Conservation (phyloP, 2,888 invertebrate genomes). For the Pseudanteris insignis region DNA sequence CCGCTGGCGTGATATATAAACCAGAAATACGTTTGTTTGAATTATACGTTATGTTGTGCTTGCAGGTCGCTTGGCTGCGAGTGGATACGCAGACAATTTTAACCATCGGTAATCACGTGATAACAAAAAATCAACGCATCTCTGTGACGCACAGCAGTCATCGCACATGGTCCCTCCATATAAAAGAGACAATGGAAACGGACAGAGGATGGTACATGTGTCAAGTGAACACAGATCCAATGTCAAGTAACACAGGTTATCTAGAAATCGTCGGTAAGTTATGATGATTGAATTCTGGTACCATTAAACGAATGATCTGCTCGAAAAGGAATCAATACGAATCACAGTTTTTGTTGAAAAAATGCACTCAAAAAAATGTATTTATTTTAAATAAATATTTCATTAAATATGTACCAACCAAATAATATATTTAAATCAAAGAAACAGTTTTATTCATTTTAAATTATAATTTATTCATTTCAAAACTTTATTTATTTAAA, state of each 20-base stretch:
- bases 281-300: background rate
- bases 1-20: too few species aligned
- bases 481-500: too few species aligned
- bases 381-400: too few species aligned
- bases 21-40: background rate
- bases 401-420: too few species aligned
- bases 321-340: too few species aligned
- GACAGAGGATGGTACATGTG: conserved; percentile 68
- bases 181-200: conserved; percentile 66
- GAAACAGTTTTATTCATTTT: too few species aligned
- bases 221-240: conserved; percentile 67
- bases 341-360: too few species aligned
- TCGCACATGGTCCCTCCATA: conserved; percentile 68
- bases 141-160: conserved; percentile 66
- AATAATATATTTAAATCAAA: too few species aligned
- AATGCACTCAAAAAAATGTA: too few species aligned
- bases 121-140: conserved; percentile 68
- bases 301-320: too few species aligned
- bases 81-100: conserved; percentile 69
- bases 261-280: conserved; percentile 68
- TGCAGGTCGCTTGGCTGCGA: conserved; percentile 68
- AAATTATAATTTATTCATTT: too few species aligned
- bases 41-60: background rate
- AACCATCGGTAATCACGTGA: conserved; percentile 68
- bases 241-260: conserved; percentile 68